phyloP scores from a whole-genome alignment of 2,888 invertebrate species.

The Adineta ricciae region DNA sequence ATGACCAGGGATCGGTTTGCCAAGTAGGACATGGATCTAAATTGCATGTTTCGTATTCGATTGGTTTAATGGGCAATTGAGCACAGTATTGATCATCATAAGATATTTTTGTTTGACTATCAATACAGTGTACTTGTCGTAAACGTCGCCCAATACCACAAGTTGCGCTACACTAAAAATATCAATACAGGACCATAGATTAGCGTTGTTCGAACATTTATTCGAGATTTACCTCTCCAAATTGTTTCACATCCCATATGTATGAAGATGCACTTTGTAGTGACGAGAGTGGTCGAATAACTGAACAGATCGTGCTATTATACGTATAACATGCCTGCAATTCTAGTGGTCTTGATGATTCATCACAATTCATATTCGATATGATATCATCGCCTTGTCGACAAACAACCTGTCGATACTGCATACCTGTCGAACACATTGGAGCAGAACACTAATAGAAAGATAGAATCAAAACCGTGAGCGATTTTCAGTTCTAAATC shows the following conservation, averaged over 20 bases:
- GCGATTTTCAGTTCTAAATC: not conserved
- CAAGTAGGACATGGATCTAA: not conserved
- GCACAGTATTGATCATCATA: not conserved
- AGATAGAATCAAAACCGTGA: not conserved
- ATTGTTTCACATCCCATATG: not conserved
- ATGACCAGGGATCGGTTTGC: not conserved
- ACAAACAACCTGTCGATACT: conserved; percentile 20
- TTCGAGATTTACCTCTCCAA: not conserved
- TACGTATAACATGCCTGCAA: not conserved
- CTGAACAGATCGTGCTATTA: not conserved
- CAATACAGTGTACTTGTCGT: not conserved
- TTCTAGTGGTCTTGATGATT: not conserved
- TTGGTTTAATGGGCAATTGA: not conserved
- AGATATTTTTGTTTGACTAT: not conserved
- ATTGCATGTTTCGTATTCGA: not conserved
- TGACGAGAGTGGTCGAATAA: not conserved
- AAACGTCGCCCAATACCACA: not conserved
- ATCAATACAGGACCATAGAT: not conserved
- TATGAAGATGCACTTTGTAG: not conserved
- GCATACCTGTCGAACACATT: not conserved
- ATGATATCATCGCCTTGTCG: not conserved
- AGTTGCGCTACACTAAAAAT: not conserved
- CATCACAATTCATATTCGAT: not conserved
- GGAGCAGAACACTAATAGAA: not conserved
- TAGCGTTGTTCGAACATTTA: not conserved